phyloP scores from a whole-genome alignment of 2,113 vertebrate genomes.

The Spermophilus dauricus region DNA sequence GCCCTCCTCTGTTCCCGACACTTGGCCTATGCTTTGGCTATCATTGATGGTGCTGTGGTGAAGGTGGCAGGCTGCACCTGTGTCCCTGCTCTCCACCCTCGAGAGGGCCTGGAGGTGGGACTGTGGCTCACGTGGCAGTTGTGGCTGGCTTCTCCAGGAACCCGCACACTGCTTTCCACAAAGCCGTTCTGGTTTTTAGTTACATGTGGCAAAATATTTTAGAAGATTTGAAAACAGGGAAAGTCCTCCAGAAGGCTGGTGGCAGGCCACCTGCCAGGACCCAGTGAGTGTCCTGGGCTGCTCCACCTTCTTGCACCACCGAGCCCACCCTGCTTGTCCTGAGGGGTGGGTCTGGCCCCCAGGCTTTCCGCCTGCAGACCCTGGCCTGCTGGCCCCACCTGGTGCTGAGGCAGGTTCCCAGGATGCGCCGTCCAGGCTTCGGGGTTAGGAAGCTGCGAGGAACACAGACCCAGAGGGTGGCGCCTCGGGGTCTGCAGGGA shows the following conservation, averaged over 20 bases:
- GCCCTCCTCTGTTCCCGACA: too few species aligned
- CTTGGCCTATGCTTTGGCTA: not conserved
- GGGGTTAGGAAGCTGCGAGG: not conserved
- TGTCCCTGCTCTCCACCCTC: too few species aligned
- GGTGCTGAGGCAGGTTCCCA: too few species aligned
- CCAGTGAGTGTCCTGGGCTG: not conserved
- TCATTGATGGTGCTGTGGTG: too few species aligned
- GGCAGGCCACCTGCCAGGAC: not conserved
- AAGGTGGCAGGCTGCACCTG: too few species aligned
- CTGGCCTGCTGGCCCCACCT: not conserved
- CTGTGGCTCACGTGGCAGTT: rapidly evolving
- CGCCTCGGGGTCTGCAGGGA: not conserved
- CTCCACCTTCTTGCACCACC: rapidly evolving
- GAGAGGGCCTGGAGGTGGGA: not conserved
- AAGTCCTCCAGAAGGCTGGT: not conserved
- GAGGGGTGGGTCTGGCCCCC: not conserved
- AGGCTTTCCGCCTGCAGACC: too few species aligned
- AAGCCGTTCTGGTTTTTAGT: not conserved
- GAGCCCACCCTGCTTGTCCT: not conserved
- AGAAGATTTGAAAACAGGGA: not conserved
- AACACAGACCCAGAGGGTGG: not conserved
- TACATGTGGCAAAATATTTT: too few species aligned
- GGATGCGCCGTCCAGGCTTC: not conserved
- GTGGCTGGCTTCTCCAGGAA: not conserved
- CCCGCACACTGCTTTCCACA: not conserved